phyloP scores from a whole-genome alignment of 2,113 vertebrate genomes.

The Periophthalmodon schlosseri region DNA sequence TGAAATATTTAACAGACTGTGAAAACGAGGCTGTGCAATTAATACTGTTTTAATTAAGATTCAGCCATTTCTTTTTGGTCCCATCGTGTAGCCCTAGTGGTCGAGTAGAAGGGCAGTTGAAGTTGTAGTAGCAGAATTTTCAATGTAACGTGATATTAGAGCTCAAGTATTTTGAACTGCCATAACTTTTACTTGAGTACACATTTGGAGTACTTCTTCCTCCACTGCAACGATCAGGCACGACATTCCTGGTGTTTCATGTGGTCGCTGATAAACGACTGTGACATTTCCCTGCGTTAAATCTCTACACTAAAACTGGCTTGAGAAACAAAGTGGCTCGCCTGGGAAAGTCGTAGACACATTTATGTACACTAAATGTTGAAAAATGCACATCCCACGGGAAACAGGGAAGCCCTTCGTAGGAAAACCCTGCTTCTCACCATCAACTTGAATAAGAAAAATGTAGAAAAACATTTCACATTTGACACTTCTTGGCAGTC shows the following conservation, averaged over 20 bases:
- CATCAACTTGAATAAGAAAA: not conserved
- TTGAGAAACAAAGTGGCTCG: constrained; percentile 56
- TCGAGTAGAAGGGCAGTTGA: too few relatives aligned
- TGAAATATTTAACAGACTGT: not conserved
- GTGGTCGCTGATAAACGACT: constrained; percentile 72
- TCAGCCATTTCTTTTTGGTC: too few relatives aligned
- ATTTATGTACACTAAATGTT: constrained; percentile 16
- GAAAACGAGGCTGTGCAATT: too few relatives aligned
- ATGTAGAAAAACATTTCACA: too few relatives aligned
- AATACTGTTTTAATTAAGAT: too few relatives aligned
- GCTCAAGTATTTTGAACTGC: not conserved
- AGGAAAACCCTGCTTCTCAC: constrained; percentile 19
- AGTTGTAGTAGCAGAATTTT: not conserved
- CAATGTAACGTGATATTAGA: not conserved
- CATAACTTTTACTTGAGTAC: not conserved
- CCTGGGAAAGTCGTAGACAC: constrained; percentile 50
- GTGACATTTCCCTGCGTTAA: constrained; percentile 66
- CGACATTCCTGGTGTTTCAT: constrained; percentile 49
- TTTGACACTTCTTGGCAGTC: not conserved
- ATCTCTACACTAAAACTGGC: constrained; percentile 55
- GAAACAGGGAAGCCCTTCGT: constrained; percentile 54
- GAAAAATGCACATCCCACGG: constrained; percentile 25
- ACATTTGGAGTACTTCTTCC: not conserved
- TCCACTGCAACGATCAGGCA: not conserved
- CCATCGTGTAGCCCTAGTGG: too few relatives aligned